Conservation (phyloP, 53 echinoderm and acorn worm genomes). For the Antedon mediterranea region DNA sequence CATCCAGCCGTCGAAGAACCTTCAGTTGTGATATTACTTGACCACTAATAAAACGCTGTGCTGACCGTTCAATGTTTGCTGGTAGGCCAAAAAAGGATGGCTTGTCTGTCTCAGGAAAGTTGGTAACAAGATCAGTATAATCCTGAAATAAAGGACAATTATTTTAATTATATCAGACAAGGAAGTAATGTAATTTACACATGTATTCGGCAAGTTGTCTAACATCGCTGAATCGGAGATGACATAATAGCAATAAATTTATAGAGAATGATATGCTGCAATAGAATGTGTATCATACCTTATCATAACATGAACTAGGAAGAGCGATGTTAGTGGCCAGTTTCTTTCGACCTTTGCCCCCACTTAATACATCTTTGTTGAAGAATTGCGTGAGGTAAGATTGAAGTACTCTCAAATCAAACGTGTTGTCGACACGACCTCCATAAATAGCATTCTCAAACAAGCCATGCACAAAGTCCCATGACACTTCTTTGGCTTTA, state of each 20-base stretch:
- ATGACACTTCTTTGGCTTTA: slow-evolving; percentile 62
- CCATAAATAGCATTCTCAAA: slow-evolving; percentile 99
- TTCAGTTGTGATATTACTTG: slow-evolving; percentile 95
- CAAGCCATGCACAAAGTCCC: slow-evolving; percentile 87
- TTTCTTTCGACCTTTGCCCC: slow-evolving; percentile 65
- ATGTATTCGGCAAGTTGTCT: too few relatives aligned
- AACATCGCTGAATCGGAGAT: too few relatives aligned
- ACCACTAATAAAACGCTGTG: slow-evolving; percentile 74
- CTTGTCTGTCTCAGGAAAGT: slow-evolving; percentile 94
- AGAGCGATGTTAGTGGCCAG: slow-evolving; percentile 56
- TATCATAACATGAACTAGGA: slow-evolving; percentile 62
- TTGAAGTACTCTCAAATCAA: slow-evolving; percentile 85
- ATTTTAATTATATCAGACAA: too few relatives aligned
- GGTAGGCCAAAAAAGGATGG: slow-evolving; percentile 91
- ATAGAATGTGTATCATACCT: slow-evolving; percentile 22
- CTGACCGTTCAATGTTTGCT: slow-evolving; percentile 91
- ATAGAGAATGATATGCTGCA: too few relatives aligned
- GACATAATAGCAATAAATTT: too few relatives aligned
- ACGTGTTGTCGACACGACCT: slow-evolving; percentile 91
- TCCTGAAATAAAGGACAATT: slow-evolving; percentile 26
- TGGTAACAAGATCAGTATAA: slow-evolving; percentile 57
- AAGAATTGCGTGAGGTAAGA: slow-evolving; percentile 90
- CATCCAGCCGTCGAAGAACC: slow-evolving; percentile 69
- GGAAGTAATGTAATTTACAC: too few relatives aligned
- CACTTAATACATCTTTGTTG: slow-evolving; percentile 80